phyloP scores from a whole-genome alignment of 2,797 vertebrate species.

The Hybognathus amarus region DNA sequence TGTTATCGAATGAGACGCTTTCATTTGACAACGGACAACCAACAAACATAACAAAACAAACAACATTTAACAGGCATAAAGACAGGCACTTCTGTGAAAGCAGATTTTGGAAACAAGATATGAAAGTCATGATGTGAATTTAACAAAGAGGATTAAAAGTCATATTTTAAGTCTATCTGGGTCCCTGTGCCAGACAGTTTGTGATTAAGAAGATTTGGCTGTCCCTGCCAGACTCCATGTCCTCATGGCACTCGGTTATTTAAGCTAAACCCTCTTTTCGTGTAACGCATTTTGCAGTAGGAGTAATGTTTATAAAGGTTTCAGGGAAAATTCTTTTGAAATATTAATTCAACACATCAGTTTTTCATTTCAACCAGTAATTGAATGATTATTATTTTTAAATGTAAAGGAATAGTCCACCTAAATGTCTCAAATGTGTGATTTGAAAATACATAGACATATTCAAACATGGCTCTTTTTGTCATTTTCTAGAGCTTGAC shows the following conservation, averaged over 20 bases:
- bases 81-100: neutral
- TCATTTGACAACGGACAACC: neutral
- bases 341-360: neutral
- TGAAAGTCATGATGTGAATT: constrained; percentile 30
- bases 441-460: neutral
- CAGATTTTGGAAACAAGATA: constrained; percentile 31
- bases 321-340: neutral
- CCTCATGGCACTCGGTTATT: constrained; percentile 20
- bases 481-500: neutral
- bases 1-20: neutral
- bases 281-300: neutral
- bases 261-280: constrained; percentile 15
- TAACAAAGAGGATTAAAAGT: constrained; percentile 64
- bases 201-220: constrained; percentile 43
- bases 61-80: neutral
- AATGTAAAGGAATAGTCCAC: neutral
- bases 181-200: constrained; percentile 29
- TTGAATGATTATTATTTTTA: neutral
- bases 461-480: neutral
- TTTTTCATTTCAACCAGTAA: neutral
- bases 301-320: neutral
- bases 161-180: constrained; percentile 40
- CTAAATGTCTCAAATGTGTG: neutral
- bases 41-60: neutral
- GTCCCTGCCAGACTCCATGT: constrained; percentile 22